phyloP scores from a whole-genome alignment of 2,797 vertebrate genomes.

The Mormyrus proboscirostris region DNA sequence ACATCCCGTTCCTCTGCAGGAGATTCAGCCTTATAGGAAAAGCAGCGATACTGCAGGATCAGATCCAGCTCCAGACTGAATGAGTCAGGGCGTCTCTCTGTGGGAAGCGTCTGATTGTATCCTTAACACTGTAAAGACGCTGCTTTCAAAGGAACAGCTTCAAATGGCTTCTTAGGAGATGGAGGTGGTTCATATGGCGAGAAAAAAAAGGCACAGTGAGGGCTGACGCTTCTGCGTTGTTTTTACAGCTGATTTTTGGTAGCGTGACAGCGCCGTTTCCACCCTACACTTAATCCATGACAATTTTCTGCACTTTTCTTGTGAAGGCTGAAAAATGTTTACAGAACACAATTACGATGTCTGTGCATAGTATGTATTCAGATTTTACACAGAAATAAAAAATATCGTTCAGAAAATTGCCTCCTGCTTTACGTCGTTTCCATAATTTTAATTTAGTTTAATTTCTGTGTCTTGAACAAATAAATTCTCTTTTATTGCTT shows the following conservation, averaged over 20 bases:
- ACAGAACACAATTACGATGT: background rate
- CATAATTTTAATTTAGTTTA: background rate
- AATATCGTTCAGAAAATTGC: background rate
- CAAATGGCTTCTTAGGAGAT: background rate
- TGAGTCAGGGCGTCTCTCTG: background rate
- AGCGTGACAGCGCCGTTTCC: background rate
- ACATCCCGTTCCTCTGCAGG: background rate
- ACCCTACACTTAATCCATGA: background rate
- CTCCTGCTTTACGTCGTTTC: background rate
- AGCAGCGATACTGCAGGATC: background rate
- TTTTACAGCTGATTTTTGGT: background rate
- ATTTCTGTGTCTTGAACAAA: background rate
- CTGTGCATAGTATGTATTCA: background rate
- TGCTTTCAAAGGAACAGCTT: background rate
- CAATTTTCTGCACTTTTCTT: background rate
- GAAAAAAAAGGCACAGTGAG: background rate
- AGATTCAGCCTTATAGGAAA: background rate
- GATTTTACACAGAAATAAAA: background rate
- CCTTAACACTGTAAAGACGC: background rate
- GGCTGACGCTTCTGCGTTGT: background rate
- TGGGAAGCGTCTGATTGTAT: background rate
- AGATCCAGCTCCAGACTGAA: background rate
- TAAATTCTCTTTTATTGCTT: background rate
- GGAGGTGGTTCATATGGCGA: background rate
- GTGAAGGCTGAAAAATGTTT: background rate